Evolutionary conservation across 2,113 vertebrate genomes (phyloP), one percentile per base, ranked within the genome.

Genomic region (Marmota monax): DNA sequence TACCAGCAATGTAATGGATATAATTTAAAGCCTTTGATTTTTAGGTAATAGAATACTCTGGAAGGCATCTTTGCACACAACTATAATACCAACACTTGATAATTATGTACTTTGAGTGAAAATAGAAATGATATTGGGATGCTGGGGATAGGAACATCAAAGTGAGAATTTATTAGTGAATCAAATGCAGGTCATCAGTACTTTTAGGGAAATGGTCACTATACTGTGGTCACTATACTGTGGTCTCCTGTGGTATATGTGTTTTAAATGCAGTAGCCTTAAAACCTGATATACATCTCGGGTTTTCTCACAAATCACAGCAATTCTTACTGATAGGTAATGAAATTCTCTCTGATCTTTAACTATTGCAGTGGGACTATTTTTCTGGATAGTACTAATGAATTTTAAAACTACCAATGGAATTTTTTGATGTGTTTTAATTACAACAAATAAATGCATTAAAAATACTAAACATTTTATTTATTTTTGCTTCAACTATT

Each of bases 21-120:
- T 0, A 67, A 84, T 51, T 88, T 69, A 80, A 42, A 78, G 18
- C 10, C 34, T 94, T 82, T 74, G 11, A 58, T 32, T 79, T 88
- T 94, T 67, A 61, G 78, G 61, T 45, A 76, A n/a, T 16, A 27
- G 2, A 63, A 34, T 53, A 27, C 8, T 3, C 95, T 96, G 97
- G 98, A 98, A 99, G 98, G 98, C 98, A 98, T 98, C 98, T 98
- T 98, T 98, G 98, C 98, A 98, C 95, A 98, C 98, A 98, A 98
- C 97, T 98, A 97, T 98, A 98, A 98, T 97, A 98, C 98, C 98
- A 98, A 97, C 96, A 8, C 72, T 48, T 4, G 51, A 27, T 29
- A 72, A 53, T 22, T n/a, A 1, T 42, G 7, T 37, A 45, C 9
- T 80, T 73, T 45, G 29, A 17, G 9, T 37, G 74, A 20, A 80